These are phyloP conservation scores for Natrix natrix DNA, from an alignment of 2,797 vertebrate genomes.

Conservation along the genomic window DNA sequence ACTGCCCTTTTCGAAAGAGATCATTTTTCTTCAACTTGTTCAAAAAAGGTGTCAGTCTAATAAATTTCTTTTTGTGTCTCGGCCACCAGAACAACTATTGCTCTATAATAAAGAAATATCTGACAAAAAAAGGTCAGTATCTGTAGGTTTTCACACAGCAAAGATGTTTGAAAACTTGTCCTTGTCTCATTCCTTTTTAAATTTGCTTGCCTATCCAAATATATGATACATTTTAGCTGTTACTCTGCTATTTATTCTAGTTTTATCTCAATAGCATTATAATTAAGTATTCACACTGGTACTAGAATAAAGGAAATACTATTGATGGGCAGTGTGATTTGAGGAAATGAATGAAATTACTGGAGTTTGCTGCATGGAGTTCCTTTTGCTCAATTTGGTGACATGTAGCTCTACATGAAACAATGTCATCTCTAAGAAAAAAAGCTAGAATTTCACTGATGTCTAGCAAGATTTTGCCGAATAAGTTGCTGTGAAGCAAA, in stretches of 20 bases:
- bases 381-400: slow-evolving; percentile 19
- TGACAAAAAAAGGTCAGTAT: slow-evolving; percentile 5
- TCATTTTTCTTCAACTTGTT: slow-evolving; percentile 8
- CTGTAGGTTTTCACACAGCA: slow-evolving; percentile 24
- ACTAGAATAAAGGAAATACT: not conserved
- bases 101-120: not conserved
- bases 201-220: not conserved
- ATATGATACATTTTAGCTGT: not conserved
- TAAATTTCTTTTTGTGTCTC: not conserved
- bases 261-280: not conserved
- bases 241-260: not conserved
- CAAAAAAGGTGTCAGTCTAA: not conserved
- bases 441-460: not conserved
- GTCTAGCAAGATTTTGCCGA: not conserved
- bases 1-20: slow-evolving; percentile 10
- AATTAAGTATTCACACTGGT: not conserved
- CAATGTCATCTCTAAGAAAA: not conserved
- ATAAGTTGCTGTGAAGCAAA: not conserved
- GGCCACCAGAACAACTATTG: not conserved
- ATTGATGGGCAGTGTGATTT: not conserved
- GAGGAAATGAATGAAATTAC: not conserved
- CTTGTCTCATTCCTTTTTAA: not conserved
- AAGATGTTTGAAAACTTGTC: too few species aligned
- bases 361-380: fast-evolving
- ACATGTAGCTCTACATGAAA: not conserved